Evolutionary conservation across 1,140 invertebrate species (phyloP), one percentile per base, ranked within the genome.

Genomic region (Meloidogyne chitwoodi): DNA sequence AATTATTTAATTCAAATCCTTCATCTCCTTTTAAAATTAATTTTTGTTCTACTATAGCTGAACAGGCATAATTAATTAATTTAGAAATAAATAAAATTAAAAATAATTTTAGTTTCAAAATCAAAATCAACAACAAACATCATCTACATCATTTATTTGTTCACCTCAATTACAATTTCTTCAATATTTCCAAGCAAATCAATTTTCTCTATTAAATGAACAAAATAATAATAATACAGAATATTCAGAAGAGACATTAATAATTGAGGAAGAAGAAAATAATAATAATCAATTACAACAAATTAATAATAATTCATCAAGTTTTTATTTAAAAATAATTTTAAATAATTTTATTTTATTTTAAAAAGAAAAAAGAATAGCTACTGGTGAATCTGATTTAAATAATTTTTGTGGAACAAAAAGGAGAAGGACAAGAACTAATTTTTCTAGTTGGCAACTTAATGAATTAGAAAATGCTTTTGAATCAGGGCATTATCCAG

Each of bases 401-500:
- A n/a, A n/a, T n/a, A n/a, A 27, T 26, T 77, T 44, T 44, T 44
- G 27, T 26, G 8, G 16, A 56, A 44, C n/a, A 44, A 85, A 85
- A 64, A 70, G 85, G 5, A 77, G 84, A n/a, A 63, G 96, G 77
- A 97, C 94, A 62, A 89, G 96, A 81, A 99, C 96, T 61, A 99
- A 99, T 89, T 99, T 99, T 90, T 97, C 94, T 89, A 94, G 93
- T 77, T 98, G 95, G 95, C 96, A 99, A 89, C 89, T 99, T 86
- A 95, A 99, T 85, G 95, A 99, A 89, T 90, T 99, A 87, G 96
- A 99, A 88, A 90, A 94, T 79, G 95, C 95, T 3, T 99, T 99
- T 89, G 90, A 94, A 70, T 92, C 94, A 76, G 94, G 93, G 80
- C 96, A 99, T 89, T 99, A 99, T 90, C 96, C 96, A 10, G 95